Base-by-base conservation (phyloP, 2,113 vertebrate species). In the Halichoerus grypus region DNA sequence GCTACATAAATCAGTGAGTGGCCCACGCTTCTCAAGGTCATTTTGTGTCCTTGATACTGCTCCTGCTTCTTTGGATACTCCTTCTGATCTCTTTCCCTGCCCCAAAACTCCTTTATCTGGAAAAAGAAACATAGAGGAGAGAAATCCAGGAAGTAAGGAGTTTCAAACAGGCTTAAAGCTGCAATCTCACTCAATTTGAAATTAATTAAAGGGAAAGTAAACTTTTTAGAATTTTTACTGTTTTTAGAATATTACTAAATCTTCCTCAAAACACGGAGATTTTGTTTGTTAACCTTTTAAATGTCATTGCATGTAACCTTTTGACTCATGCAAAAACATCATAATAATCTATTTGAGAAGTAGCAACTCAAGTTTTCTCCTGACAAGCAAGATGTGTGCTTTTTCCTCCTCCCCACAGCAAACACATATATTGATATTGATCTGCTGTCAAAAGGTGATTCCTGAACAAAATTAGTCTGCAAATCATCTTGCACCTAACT, bases 381-480 rank as follows among this genome's bases (percentile, higher is more conserved):
- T 31, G 57, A 65, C 24, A 46, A 46, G 55, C 88, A 86, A 72
- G 28, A 57, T 72, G 49, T 39, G 57, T 22, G 16, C n/a, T 55
- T 81, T 67, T 53, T 57, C 15, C 71, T 77, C 61, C 53, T 94
- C 69, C 55, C 33, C 24, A 36, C 55, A 94, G 74, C 59, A 89
- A 88, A 74, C 77, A 86, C 77, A 63, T 39, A 55, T 71, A 26
- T 91, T 36, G 26, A 94, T 89, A 97, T 91, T n/a, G 94, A 98
- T 96, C 95, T 79, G 14, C 89, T 97, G 79, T 97, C 97, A 92
- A 84, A 94, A 93, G 28, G 57, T 36, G 67, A 93, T 89, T 97
- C 67, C 86, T 93, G 53, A 14, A 91, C 59, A 63, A 92, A 97
- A 97, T 94, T 69, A 93, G 81, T 69, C 95, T 89, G 82, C 72